A percentile compares a stretch with the other conserved stretches of the same genome.
Conservation (phyloP, 1,140 invertebrate species). For the Holcopasites calliopsidis region DNA sequence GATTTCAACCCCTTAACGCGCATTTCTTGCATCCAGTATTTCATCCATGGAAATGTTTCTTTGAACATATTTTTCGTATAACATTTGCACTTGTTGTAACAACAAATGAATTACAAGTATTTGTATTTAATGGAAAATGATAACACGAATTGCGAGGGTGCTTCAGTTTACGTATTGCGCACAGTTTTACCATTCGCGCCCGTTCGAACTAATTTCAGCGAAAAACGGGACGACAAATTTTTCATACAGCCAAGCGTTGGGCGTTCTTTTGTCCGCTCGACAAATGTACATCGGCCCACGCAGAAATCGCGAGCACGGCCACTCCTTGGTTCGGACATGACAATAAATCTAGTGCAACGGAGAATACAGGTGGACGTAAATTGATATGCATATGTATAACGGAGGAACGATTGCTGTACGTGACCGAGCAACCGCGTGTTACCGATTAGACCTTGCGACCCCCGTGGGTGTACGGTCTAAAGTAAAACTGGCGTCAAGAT, state of each 20-base stretch:
- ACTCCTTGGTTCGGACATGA: slow-evolving; percentile 11
- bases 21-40: neutral
- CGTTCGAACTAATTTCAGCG: no score
- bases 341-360: slow-evolving; percentile 51
- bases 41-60: no score
- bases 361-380: slow-evolving; percentile 59
- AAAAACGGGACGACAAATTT: no score
- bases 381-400: slow-evolving; percentile 65
- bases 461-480: neutral
- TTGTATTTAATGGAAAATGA: no score
- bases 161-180: no score
- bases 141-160: no score
- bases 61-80: no score
- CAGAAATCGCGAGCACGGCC: neutral
- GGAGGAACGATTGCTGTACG: slow-evolving; percentile 51
- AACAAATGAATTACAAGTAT: no score
- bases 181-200: no score
- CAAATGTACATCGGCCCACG: slow-evolving; percentile 20
- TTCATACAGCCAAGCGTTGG: no score
- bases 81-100: slow-evolving; percentile 20
- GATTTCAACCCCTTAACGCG: no score
- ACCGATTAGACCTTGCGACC: slow-evolving; percentile 26
- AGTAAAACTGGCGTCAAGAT: neutral
- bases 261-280: no score
- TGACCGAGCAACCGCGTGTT: slow-evolving; percentile 45